Evolutionary conservation across 1,140 invertebrate species (phyloP), one percentile per base, ranked within the genome.

Genomic region (Zaprionus ornatus): DNA sequence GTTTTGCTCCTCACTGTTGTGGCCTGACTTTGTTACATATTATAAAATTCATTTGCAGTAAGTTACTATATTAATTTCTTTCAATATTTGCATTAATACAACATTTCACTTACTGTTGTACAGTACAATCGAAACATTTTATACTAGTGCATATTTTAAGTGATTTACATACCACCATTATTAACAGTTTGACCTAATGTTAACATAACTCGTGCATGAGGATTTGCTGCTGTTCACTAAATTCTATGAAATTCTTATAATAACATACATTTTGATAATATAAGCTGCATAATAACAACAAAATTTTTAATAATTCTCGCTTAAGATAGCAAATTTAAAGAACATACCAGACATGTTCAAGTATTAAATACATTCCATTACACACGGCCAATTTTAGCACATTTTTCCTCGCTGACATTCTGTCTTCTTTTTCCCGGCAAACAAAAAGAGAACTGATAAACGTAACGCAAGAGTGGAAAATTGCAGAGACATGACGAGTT

Each of bases 401-500:
- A 72, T 76, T 76, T 71, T 65, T 7, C 54, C 42, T 50, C 32
- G 45, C 32, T 54, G 52, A 64, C 60, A 75, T 70, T 75, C 67
- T 42, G 68, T 76, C 73, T 76, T 71, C 68, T 76, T 76, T 63
- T 76, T 71, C 73, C 74, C 74, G 74, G 74, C 74, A 77, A 72
- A 77, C 69, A 77, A 77, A 72, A 67, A 62, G 63, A 62, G 63
- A 73, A 73, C 63, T 77, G 69, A 77, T 73, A 73, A 73, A 77
- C 74, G 74, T 63, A 77, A 74, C 70, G 74, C 70, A 67, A 77
- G 62, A 32, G 69, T 56, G 57, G 74, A 74, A 77, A 73, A 77
- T 56, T 57, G 63, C 59, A 66, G 57, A 67, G 63, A 72, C 35
- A 92, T 93, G 91, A 81, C 81, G 42, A 93, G 91, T 80, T 93